A percentile compares a stretch with the other conserved stretches of the same genome.
phyloP scores from a whole-genome alignment of 2,113 vertebrate genomes.

The Picathartes gymnocephalus region DNA sequence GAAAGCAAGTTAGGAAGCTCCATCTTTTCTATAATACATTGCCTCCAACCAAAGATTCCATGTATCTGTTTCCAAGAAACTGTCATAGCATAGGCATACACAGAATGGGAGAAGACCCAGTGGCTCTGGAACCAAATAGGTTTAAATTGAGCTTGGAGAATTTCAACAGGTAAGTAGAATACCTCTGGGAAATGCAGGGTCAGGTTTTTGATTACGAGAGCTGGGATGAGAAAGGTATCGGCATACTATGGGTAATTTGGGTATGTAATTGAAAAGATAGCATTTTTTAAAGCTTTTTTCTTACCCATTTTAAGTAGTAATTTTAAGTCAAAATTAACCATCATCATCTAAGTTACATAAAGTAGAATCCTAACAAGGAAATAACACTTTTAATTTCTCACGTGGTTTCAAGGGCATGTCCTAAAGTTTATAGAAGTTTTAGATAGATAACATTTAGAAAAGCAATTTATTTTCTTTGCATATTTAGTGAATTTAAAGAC shows the following conservation, averaged over 20 bases:
- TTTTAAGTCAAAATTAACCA: not conserved
- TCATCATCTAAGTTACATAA: not conserved
- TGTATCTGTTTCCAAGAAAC: not conserved
- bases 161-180: not conserved
- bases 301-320: not conserved
- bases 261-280: not conserved
- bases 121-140: not conserved
- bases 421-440: not conserved
- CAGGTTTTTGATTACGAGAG: not conserved
- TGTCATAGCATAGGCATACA: not conserved
- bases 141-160: not conserved
- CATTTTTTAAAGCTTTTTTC: not conserved
- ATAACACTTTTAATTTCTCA: not conserved
- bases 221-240: not conserved
- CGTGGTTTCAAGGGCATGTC: not conserved
- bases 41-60: not conserved
- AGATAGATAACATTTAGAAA: not conserved
- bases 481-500: not conserved
- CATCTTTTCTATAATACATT: not conserved
- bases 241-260: not conserved
- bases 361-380: not conserved
- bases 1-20: not conserved
- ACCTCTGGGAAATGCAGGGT: not conserved
- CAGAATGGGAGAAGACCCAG: not conserved
- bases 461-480: not conserved